phyloP scores from a whole-genome alignment of 2,797 vertebrate species.

The Discoglossus pictus region DNA sequence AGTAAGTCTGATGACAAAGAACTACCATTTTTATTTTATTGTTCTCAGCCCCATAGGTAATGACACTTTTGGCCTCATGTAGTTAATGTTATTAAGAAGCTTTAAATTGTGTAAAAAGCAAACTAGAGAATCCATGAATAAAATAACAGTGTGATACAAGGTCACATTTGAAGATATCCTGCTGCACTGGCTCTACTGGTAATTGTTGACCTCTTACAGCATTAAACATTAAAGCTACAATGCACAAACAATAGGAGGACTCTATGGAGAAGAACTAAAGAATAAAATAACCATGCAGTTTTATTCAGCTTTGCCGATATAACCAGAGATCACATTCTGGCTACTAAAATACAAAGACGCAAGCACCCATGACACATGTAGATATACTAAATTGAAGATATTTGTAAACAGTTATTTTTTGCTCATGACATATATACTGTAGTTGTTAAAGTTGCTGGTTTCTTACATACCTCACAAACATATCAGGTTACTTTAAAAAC shows the following conservation, averaged over 20 bases:
- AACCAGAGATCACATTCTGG: no score
- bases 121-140: constrained; percentile 44
- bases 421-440: no score
- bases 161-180: constrained; percentile 34
- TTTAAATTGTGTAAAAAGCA: constrained; percentile 40
- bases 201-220: constrained; percentile 27
- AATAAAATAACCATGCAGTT: background rate
- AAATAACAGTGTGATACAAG: constrained; percentile 34
- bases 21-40: constrained; percentile 27
- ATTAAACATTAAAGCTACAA: constrained; percentile 21
- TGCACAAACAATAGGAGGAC: constrained; percentile 10
- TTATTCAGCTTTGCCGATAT: background rate
- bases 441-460: no score
- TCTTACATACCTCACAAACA: no score
- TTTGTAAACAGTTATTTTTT: constrained; percentile 67
- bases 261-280: background rate
- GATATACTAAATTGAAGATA: background rate
- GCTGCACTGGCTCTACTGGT: constrained; percentile 17
- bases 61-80: constrained; percentile 35
- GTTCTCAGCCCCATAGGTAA: constrained; percentile 36
- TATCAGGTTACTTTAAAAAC: no score
- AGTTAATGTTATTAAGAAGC: constrained; percentile 42
- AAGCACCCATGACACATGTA: no score
- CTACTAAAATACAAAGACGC: no score
- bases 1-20: constrained; percentile 17